Evolutionary conservation across 2,888 invertebrate species (phyloP), one percentile per base, ranked within the genome.

Genomic region (Deilephila elpenor): DNA sequence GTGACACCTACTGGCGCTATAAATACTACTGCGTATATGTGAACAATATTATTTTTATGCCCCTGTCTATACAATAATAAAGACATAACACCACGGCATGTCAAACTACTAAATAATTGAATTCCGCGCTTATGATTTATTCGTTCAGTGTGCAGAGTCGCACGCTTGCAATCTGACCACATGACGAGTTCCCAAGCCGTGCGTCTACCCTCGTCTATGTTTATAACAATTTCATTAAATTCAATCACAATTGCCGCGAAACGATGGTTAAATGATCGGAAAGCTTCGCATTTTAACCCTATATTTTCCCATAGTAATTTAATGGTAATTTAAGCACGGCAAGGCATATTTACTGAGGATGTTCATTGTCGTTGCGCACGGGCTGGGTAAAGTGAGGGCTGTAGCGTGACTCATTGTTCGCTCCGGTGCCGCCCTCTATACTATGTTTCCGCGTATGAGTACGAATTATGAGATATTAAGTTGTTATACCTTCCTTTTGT

Each of bases 161-260:
- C 64, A 72, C 59, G 72, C 37, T 67, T 67, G 19, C 29, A 56
- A 6, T 51, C 59, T 56, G 73, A 70, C 76, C 91, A 91, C 84
- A 84, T 90, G 91, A 76, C 81, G 70, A 71, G 77, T 90, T 91
- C 92, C 84, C 91, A 91, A 53, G 34, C 20, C 78, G 82, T 78
- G 77, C 82, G 79, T 91, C 91, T 85, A 81, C 59, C 80, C 79
- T 75, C 79, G 80, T 76, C 82, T 83, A 83, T 86, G 85, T 86
- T 89, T 89, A 89, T 90, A 88, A 89, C 85, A 84, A 88, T 91
- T 91, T 87, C 85, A 90, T 92, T 91, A 89, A 84, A 86, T 80
- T 80, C 80, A 82, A 75, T 83, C 82, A 82, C 83, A 81, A 82
- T 86, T 82, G 82, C 78, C 73, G 74, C 72, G 75, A 79, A 83